Evolutionary conservation across 1,140 invertebrate species (phyloP), one percentile per base, ranked within the genome.

Genomic region (Cyclina sinensis): DNA sequence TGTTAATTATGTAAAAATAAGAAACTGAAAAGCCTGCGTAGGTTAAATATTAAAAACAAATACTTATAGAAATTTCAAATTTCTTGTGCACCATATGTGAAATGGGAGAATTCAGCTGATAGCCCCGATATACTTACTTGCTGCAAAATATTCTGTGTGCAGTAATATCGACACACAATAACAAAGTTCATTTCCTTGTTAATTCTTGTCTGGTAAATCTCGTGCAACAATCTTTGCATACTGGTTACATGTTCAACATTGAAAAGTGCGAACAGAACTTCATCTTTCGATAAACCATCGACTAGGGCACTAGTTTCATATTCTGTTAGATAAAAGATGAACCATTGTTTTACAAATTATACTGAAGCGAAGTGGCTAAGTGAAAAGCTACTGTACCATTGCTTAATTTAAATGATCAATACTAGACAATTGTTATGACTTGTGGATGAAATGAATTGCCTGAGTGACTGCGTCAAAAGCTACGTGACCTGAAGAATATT

Each of bases 261-360:
- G 21, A 79, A 79, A 3, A 79, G 27, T n/a, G 43, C 16, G 27
- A 51, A 79, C 43, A 79, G 46, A 24, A 79, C 51, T 0, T 46
- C 76, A 14, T 79, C 27, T 32, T 39, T 27, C 1, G 76, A 79
- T 14, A 79, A 32, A 24, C 21, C 7, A 35, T 79, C 76, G 21
- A 79, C 30, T 1, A 57, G 46, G 1, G 46, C 30, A 5, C 3
- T 7, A 1, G 43, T 57, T 24, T 79, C 76, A 16, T 21, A 0
- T 35, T 79, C 76, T 79, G 30, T 30, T 30, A 65, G 5, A 30
- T 27, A 59, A 9, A 59, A 3, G 27, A 59, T 14, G 14, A 7
- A 7, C 43, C 43, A 43, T 7, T 43, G 43, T 43, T 43, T 43
- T n/a, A n/a, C n/a, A n/a, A n/a, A n/a, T n/a, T n/a, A n/a, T n/a